A percentile compares a stretch with the other conserved stretches of the same genome.
Evolutionary conservation across 1,140 invertebrate genomes (phyloP).

Genomic region (Drosophila neocordata): DNA sequence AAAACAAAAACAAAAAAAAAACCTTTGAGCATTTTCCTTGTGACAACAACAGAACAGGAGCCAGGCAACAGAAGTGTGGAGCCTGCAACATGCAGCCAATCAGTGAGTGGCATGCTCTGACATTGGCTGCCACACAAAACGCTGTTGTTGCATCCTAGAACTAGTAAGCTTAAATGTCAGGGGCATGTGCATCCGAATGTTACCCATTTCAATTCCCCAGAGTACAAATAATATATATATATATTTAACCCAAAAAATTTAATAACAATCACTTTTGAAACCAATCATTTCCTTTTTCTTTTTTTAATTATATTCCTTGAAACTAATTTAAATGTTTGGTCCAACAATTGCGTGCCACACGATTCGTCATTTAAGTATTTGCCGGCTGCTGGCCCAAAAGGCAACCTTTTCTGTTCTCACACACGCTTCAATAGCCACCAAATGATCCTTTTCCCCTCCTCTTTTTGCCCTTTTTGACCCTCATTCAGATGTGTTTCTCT

Average conservation of each 20-base stretch:
- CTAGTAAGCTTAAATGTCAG: constrained; percentile 70
- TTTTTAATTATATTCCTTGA: not conserved
- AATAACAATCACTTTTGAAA: not conserved
- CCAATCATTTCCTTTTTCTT: not conserved
- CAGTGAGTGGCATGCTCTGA: constrained; percentile 67
- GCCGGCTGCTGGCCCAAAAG: constrained; percentile 42
- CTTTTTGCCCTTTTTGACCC: not conserved
- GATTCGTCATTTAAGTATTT: constrained; percentile 30
- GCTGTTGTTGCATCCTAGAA: constrained; percentile 41
- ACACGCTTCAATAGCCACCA: constrained; percentile 5
- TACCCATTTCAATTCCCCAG: constrained; percentile 20
- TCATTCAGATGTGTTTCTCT: constrained; percentile 32
- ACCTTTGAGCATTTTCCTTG: not conserved
- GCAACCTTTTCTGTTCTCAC: constrained; percentile 12
- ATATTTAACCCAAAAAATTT: constrained; percentile 25
- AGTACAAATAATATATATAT: not conserved
- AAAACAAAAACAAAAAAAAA: constrained; percentile 14
- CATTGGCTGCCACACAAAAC: constrained; percentile 59
- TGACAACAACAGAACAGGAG: constrained; percentile 15
- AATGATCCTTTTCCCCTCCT: constrained; percentile 13
- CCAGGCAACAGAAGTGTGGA: constrained; percentile 7
- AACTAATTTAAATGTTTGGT: constrained; percentile 12
- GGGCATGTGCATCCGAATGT: constrained; percentile 66
- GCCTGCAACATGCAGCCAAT: constrained; percentile 57
- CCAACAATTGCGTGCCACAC: constrained; percentile 50